Evolutionary conservation across 2,797 vertebrate species (phyloP), one percentile per base, ranked within the genome.

Genomic region (Peromyscus eremicus): DNA sequence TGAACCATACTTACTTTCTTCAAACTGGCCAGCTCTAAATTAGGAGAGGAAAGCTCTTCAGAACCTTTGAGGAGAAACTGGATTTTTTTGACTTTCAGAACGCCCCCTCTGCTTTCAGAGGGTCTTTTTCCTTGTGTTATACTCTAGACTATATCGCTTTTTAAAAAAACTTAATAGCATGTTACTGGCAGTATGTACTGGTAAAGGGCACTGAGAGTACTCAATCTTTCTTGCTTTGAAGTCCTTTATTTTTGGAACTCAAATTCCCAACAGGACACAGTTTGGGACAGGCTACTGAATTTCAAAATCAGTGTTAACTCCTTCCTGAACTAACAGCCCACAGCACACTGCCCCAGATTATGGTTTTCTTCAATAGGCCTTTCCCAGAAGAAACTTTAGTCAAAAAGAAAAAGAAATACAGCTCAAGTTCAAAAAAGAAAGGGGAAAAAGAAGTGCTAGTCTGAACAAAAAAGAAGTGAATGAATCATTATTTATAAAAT

Each of bases 171-270:
- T 40, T 34, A 85, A 82, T 52, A 85, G 57, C 55, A 91, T 82
- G 27, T 60, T 94, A 64, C 25, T 43, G 19, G 43, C 83, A 68
- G 19, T n/a, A 21, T 9, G 5, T 73, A 49, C 12, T 89, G 23
- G 55, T 32, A 40, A 9, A 32, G 2, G 71, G 9, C 40, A 32
- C 0, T 34, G 32, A n/a, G 37, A 73, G n/a, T 40, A 73, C 37
- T 12, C 37, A 40, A 0, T 40, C 25, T 91, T 77, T 60, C 37
- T 95, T 85, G 23, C 34, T 8, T 37, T 68, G 23, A 29, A 92
- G 71, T 76, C 37, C 60, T 91, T 70, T 85, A 52, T 92, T 94
- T 68, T 87, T 75, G 19, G 40, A 95, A 92, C 73, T 93, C 43
- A 80, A 84, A 43, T n/a, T 92, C 3, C n/a, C 89, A 80, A 55